These are phyloP conservation scores for Platalea minor DNA, from an alignment of 2,797 vertebrate genomes.

Conservation along the genomic window DNA sequence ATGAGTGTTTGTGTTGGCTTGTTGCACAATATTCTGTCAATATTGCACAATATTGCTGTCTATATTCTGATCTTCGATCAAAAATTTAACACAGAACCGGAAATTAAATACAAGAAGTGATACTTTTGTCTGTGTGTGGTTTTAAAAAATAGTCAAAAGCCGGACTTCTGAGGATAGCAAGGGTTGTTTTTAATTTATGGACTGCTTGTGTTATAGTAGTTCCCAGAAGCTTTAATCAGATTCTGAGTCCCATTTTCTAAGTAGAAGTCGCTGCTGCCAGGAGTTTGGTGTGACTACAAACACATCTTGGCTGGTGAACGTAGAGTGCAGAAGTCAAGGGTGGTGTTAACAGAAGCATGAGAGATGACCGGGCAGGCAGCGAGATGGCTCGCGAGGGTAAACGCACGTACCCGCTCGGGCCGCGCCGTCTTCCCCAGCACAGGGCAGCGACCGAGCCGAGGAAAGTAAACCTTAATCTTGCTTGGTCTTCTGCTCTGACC, in stretches of 20 bases:
- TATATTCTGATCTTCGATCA: not conserved
- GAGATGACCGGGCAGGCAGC: not conserved
- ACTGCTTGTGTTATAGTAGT: not conserved
- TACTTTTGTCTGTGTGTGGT: not conserved
- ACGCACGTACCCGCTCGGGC: rapidly evolving
- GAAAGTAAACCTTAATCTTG: not conserved
- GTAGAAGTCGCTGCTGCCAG: not conserved
- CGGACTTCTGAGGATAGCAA: not conserved
- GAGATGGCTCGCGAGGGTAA: not conserved
- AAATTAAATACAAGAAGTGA: not conserved
- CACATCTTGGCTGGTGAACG: not conserved
- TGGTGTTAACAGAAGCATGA: not conserved
- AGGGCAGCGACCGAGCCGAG: not conserved
- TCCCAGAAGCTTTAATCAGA: not conserved
- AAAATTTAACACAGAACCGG: not conserved
- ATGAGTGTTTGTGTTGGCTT: not conserved
- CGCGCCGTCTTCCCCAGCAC: rapidly evolving
- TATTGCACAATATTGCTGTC: not conserved
- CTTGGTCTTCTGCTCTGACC: not conserved
- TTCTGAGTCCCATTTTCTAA: not conserved
- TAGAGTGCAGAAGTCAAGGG: not conserved
- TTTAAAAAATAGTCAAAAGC: not conserved
- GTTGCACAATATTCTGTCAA: not conserved
- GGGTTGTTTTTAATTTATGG: not conserved
- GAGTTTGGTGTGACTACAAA: not conserved